A percentile compares a stretch with the other conserved stretches of the same genome.
Evolutionary conservation across 2,113 vertebrate species (phyloP).

Genomic region (Ia io): DNA sequence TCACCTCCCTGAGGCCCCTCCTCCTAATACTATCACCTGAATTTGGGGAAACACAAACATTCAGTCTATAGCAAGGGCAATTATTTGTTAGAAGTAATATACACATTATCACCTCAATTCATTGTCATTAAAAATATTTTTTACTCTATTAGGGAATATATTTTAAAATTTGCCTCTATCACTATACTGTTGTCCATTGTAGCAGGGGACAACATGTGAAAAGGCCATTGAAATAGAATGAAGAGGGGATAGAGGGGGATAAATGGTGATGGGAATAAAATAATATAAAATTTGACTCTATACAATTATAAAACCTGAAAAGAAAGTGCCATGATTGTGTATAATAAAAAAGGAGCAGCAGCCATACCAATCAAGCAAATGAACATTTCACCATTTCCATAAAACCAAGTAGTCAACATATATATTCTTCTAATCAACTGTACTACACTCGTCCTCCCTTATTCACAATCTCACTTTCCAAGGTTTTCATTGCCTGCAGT

Average conservation of each 20-base stretch:
- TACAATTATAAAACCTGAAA: constrained; percentile 60
- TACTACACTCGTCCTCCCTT: background rate
- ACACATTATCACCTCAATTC: background rate
- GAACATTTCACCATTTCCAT: background rate
- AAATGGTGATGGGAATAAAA: background rate
- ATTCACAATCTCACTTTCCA: background rate
- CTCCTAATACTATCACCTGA: background rate
- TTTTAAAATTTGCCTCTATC: constrained; percentile 51
- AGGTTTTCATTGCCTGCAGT: background rate
- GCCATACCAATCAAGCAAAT: background rate
- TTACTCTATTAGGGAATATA: constrained; percentile 58
- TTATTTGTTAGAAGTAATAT: constrained; percentile 62
- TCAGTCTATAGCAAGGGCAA: background rate
- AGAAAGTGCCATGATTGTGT: background rate
- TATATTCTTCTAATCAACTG: background rate
- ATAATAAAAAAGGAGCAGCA: background rate
- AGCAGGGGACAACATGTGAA: too few relatives aligned
- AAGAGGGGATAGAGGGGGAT: background rate
- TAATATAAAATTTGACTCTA: constrained; percentile 33
- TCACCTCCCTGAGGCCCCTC: background rate
- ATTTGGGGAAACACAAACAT: background rate
- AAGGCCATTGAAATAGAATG: too few relatives aligned
- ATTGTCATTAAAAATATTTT: constrained; percentile 41
- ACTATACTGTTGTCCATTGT: background rate
- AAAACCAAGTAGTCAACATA: background rate